These are phyloP conservation scores for Elgaria multicarinata DNA, from an alignment of 2,113 vertebrate species.

Conservation along the genomic window DNA sequence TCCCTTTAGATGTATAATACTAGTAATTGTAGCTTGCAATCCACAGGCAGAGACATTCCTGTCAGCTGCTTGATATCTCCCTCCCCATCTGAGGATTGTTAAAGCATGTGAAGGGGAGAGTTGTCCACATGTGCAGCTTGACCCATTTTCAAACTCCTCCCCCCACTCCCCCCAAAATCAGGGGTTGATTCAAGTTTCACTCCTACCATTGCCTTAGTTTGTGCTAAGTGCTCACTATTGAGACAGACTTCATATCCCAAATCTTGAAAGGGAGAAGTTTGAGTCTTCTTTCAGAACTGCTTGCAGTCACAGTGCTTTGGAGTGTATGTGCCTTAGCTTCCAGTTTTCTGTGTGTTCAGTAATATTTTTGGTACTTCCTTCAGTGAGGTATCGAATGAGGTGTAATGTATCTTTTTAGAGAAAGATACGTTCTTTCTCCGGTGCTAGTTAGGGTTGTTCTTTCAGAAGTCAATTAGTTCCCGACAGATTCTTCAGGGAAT, in stretches of 20 bases:
- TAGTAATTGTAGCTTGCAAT: neutral
- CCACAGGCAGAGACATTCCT: neutral
- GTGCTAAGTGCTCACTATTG: neutral
- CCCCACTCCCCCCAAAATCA: neutral
- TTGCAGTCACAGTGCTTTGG: neutral
- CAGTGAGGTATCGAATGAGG: neutral
- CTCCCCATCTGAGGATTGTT: neutral
- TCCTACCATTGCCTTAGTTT: neutral
- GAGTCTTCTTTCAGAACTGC: neutral
- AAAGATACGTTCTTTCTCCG: neutral
- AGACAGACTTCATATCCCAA: neutral
- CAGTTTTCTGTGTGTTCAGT: neutral
- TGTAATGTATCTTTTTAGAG: neutral
- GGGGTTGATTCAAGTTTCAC: neutral
- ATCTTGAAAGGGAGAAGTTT: neutral
- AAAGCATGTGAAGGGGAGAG: neutral
- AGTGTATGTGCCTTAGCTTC: neutral
- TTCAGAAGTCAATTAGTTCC: accelerated
- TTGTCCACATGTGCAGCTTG: neutral
- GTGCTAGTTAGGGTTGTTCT: neutral
- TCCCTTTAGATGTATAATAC: neutral
- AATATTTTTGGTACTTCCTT: neutral
- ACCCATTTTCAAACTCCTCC: neutral
- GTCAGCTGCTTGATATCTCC: neutral
- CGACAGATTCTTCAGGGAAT: conserved; percentile 23